Evolutionary conservation across 1,140 invertebrate genomes (phyloP), one percentile per base, ranked within the genome.

Genomic region (Drosophila novamexicana): DNA sequence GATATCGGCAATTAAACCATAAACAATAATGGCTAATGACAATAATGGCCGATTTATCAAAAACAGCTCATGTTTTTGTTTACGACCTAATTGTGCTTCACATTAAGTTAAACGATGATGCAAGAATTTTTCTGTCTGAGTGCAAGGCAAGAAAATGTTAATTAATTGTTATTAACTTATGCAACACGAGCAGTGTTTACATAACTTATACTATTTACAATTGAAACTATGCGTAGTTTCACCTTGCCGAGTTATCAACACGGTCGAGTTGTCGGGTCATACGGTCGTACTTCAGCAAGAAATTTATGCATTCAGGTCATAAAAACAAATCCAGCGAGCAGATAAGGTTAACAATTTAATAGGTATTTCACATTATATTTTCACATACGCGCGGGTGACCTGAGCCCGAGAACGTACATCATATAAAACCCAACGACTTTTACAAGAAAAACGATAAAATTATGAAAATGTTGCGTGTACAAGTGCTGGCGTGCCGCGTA

Each of bases 221-320:
- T 40, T 12, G 29, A 12, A 40, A 57, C 10, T 39, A 12, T 39
- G 14, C n/a, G 32, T 36, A 14, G 32, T 72, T 66, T 54, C 45
- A 67, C 70, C 70, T 61, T 73, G 40, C 47, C 9, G 39, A 61
- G 32, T 68, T 68, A 73, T 73, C 70, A 61, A 72, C 69, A 72
- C 45, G 63, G 29, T 67, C 53, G 69, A 72, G 32, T 45, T 72
- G 37, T 61, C 14, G 40, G 34, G 44, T 49, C 37, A 64, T 52
- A 37, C 53, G 37, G 14, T 29, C 12, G 64, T 79, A 52, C 37
- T 57, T 73, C 54, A 29, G 29, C 32, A 18, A 49, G 56, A 80
- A 83, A 81, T 88, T 89, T 89, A 88, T 88, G 80, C 80, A 88
- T 88, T 89, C 83, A 80, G 84, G 83, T 84, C 83, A 89, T 89